phyloP scores from a whole-genome alignment of 2,113 vertebrate species.

The Lamprologus sp. region DNA sequence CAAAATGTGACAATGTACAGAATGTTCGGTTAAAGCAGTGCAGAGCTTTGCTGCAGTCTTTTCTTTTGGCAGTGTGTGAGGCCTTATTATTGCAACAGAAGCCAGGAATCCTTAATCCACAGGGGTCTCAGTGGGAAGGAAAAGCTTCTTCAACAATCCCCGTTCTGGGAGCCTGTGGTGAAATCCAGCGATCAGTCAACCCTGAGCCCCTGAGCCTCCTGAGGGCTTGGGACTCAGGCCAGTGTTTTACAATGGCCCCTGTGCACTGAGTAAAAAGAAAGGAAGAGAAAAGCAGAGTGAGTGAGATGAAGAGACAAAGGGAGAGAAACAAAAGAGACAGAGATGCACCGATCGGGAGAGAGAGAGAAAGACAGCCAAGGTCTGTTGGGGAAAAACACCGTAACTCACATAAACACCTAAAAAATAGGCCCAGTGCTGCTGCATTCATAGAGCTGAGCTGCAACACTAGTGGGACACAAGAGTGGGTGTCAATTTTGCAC shows the following conservation, averaged over 20 bases:
- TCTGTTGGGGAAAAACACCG: constrained; percentile 9
- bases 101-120: constrained; percentile 61
- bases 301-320: not conserved
- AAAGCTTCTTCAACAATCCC: constrained; percentile 55
- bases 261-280: not conserved
- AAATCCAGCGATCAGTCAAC: constrained; percentile 63
- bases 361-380: not conserved
- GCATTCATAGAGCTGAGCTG: constrained; percentile 20
- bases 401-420: constrained; percentile 24
- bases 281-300: not conserved
- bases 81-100: constrained; percentile 59
- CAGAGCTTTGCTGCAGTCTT: constrained; percentile 29
- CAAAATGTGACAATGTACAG: not conserved
- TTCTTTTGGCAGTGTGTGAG: constrained; percentile 46
- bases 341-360: not conserved
- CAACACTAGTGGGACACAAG: not conserved
- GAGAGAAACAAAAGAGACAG: not conserved
- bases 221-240: constrained; percentile 47
- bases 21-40: not conserved
- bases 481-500: constrained; percentile 17
- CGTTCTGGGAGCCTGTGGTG: constrained; percentile 47
- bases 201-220: constrained; percentile 54
- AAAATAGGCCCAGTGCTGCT: constrained; percentile 1
- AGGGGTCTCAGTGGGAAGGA: constrained; percentile 57
- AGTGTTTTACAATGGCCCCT: constrained; percentile 44